A percentile compares a stretch with the other conserved stretches of the same genome.
Evolutionary conservation across 1,140 invertebrate genomes (phyloP).

Genomic region (Gryon sp.): DNA sequence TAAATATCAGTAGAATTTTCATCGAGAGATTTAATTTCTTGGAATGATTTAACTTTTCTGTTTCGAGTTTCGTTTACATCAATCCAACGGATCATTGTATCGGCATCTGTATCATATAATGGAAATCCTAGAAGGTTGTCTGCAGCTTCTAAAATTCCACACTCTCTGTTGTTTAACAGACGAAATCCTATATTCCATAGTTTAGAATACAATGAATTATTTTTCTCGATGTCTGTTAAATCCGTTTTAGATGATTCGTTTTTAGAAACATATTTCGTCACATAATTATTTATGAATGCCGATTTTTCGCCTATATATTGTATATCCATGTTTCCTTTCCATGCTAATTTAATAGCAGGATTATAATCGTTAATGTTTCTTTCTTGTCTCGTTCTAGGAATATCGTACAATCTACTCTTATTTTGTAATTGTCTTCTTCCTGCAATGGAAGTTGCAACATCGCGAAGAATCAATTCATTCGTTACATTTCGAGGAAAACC

Average conservation of each 20-base stretch:
- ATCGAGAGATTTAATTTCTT: constrained; percentile 56
- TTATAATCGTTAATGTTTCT: constrained; percentile 10
- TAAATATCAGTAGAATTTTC: constrained; percentile 5
- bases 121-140: constrained; percentile 64
- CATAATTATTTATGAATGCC: constrained; percentile 21
- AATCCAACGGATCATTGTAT: constrained; percentile 71
- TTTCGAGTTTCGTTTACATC: constrained; percentile 47
- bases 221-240: constrained; percentile 19
- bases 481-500: no score
- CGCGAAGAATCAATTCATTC: no score
- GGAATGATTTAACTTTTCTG: constrained; percentile 62
- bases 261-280: constrained; percentile 58
- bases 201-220: constrained; percentile 38
- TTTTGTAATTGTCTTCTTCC: no score
- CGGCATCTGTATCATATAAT: constrained; percentile 66
- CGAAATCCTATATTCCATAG: constrained; percentile 29
- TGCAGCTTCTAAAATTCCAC: constrained; percentile 66
- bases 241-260: not conserved
- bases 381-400: no score
- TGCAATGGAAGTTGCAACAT: no score
- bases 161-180: constrained; percentile 65
- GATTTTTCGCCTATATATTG: constrained; percentile 63
- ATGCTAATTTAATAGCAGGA: constrained; percentile 24
- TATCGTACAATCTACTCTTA: no score
- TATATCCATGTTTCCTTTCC: constrained; percentile 64